These are phyloP conservation scores for Agrotis ipsilon DNA, from an alignment of 2,888 invertebrate species.

Conservation along the genomic window DNA sequence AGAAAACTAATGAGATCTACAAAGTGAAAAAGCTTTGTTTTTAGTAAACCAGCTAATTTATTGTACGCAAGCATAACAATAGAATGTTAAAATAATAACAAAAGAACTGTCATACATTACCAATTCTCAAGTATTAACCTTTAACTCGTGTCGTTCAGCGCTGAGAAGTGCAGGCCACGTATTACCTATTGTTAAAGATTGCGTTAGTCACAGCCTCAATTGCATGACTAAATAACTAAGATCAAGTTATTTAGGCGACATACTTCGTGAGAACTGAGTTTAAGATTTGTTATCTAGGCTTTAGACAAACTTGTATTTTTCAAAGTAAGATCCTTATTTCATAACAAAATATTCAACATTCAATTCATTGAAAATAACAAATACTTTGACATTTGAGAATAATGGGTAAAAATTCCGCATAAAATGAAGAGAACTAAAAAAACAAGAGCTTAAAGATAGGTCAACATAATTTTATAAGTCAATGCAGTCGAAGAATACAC, in stretches of 20 bases:
- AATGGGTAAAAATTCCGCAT: too few relatives aligned
- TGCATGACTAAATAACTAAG: conserved; percentile 27
- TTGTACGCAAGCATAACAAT: too few relatives aligned
- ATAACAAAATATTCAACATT: too few relatives aligned
- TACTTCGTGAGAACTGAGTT: conserved; percentile 7
- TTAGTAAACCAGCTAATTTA: background rate
- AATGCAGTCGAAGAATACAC: too few relatives aligned
- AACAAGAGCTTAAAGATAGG: too few relatives aligned
- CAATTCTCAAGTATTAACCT: conserved; percentile 47
- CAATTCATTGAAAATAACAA: too few relatives aligned
- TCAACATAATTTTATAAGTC: too few relatives aligned
- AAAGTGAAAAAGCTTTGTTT: background rate
- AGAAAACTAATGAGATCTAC: too few relatives aligned
- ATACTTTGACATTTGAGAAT: too few relatives aligned
- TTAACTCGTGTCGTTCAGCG: conserved; percentile 40
- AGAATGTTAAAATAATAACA: background rate
- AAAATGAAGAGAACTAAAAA: too few relatives aligned
- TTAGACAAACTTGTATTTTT: background rate
- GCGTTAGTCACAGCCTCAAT: conserved; percentile 37
- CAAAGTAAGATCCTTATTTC: background rate
- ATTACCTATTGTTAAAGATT: conserved; percentile 55
- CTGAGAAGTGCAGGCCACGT: conserved; percentile 31
- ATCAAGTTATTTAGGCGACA: conserved; percentile 25
- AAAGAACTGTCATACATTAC: background rate
- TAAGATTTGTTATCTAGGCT: background rate